phyloP scores from a whole-genome alignment of 2,113 vertebrate genomes.

The Rhinoptilus africanus region DNA sequence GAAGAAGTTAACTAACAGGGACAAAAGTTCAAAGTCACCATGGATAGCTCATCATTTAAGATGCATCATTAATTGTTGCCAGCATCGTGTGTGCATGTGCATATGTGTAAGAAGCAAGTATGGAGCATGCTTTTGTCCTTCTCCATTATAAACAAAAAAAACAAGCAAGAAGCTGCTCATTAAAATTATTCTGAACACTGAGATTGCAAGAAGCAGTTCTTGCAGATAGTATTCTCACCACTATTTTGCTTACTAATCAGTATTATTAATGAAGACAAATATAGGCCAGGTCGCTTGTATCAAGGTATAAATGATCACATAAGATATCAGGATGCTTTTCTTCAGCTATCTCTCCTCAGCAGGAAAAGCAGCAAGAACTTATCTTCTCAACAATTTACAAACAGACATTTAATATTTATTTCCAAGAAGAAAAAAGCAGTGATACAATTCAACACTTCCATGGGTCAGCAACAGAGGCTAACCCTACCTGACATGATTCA shows the following conservation, averaged over 20 bases:
- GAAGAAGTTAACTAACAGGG: background rate
- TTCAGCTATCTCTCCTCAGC: background rate
- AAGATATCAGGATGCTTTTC: background rate
- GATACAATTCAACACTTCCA: background rate
- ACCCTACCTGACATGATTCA: background rate
- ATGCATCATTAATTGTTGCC: background rate
- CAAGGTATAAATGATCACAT: background rate
- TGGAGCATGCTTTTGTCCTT: background rate
- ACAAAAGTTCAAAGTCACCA: background rate
- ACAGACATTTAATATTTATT: background rate
- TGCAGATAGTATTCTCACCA: background rate
- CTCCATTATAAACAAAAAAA: background rate
- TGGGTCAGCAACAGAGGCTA: background rate
- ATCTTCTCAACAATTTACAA: background rate
- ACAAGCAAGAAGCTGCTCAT: background rate
- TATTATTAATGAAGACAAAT: background rate
- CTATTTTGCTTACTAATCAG: background rate
- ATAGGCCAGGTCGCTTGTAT: background rate
- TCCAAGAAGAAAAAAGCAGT: background rate
- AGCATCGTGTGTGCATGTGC: rapidly evolving
- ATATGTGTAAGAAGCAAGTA: background rate
- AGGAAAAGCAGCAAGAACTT: background rate
- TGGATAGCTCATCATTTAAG: background rate
- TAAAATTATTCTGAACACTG: background rate
- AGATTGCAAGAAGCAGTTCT: background rate